Base-by-base conservation (phyloP, 2,113 vertebrate genomes). In the Pollachius pollachius region DNA sequence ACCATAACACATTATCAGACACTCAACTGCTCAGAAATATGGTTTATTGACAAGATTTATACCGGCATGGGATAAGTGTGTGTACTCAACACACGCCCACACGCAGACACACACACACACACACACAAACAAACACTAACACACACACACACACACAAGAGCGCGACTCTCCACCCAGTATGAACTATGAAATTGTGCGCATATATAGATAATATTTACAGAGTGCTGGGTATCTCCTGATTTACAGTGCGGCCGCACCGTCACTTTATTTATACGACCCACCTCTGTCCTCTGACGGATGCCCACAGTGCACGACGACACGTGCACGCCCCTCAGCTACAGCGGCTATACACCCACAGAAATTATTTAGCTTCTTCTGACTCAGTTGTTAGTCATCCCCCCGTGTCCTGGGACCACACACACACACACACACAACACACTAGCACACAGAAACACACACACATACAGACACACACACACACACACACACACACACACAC, bases 191-290 rank as follows among this genome's bases (percentile, higher is more conserved):
- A 76, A 79, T 65, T 72, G 68, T 74, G 63, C 70, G 74, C 62
- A 84, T 75, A 71, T 41, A 78, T 72, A 62, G 68, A 85, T 5
- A 82, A 85, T 84, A 83, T 84, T 86, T 77, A 81, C 76, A 48
- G 76, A 77, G 79, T 79, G 67, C 68, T 25, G 15, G 60, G 54
- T 72, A 68, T 75, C 74, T 67, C 18, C 67, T 84, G 78, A 84
- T 81, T 88, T 88, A 88, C 72, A 62, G 57, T 77, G 71, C 68
- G 72, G 74, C 84, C 71, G 79, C 84, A 83, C 75, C 72, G 76
- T 77, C 74, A 76, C 71, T 75, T 57, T 76, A 84, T 81, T 70
- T 81, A 62, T 82, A 81, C 82, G 66, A 67, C 48, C 59, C 19
- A 52, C 65, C 60, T 34, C 75, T 70, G 62, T 41, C 71, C 79